A percentile compares a stretch with the other conserved stretches of the same genome.
These are phyloP conservation scores for Eptesicus fuscus DNA, from an alignment of 2,113 vertebrate species.

Conservation along the genomic window DNA sequence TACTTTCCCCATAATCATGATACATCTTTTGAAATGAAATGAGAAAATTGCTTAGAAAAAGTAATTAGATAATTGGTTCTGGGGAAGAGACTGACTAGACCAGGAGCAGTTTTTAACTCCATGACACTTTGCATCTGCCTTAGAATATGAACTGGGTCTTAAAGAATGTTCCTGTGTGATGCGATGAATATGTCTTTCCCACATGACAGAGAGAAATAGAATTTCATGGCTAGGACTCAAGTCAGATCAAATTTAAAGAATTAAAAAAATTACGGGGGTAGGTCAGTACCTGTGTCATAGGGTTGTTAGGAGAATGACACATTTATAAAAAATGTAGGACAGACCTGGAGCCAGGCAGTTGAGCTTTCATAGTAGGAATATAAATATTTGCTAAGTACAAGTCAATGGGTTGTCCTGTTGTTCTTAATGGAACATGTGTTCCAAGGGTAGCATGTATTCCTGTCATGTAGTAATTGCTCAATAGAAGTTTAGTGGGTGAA, in stretches of 20 bases:
- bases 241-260: neutral
- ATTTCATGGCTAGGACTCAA: neutral
- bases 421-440: neutral
- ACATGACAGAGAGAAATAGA: neutral
- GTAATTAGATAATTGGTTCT: neutral
- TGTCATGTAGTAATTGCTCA: neutral
- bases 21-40: neutral
- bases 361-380: neutral
- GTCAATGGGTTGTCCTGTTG: neutral
- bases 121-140: neutral
- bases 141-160: neutral
- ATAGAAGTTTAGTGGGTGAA: neutral
- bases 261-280: neutral
- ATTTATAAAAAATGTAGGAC: neutral
- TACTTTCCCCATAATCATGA: rapidly evolving
- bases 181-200: neutral
- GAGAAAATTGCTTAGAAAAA: neutral
- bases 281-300: neutral
- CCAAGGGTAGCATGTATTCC: neutral
- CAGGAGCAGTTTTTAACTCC: neutral
- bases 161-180: neutral
- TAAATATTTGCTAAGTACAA: neutral
- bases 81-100: neutral
- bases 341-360: neutral
- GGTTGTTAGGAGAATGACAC: neutral